Conservation (phyloP, 2,797 vertebrate species). For the Sebastes nivosus region DNA sequence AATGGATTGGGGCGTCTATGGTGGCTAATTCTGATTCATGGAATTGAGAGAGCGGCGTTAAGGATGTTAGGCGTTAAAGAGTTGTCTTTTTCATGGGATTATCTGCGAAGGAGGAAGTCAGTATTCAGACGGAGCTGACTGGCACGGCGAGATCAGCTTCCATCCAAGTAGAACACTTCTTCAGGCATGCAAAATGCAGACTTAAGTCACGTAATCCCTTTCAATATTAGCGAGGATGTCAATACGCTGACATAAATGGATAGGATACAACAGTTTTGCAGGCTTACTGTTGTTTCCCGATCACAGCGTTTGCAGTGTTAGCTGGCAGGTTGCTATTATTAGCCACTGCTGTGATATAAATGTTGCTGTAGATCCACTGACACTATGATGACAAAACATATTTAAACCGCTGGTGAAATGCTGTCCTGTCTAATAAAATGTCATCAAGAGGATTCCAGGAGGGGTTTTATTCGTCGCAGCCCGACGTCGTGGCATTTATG, state of each 20-base stretch:
- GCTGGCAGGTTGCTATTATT: slow-evolving; percentile 59
- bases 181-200: slow-evolving; percentile 75
- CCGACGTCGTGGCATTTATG: slow-evolving; percentile 38
- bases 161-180: slow-evolving; percentile 82
- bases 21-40: slow-evolving; percentile 69
- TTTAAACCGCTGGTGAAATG: slow-evolving; percentile 36
- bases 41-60: slow-evolving; percentile 63
- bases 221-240: slow-evolving; percentile 74
- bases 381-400: slow-evolving; percentile 37
- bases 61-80: slow-evolving; percentile 78
- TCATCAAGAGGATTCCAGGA: slow-evolving; percentile 21
- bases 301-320: slow-evolving; percentile 32
- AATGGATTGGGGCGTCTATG: slow-evolving; percentile 52
- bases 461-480: slow-evolving; percentile 30
- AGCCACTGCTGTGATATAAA: slow-evolving; percentile 40
- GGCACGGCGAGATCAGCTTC: slow-evolving; percentile 69
- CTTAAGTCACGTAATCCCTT: slow-evolving; percentile 80
- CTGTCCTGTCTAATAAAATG: slow-evolving; percentile 34
- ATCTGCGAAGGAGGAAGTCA: slow-evolving; percentile 74
- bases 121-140: slow-evolving; percentile 73
- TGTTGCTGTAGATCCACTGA: slow-evolving; percentile 26
- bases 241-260: slow-evolving; percentile 68
- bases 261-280: slow-evolving; percentile 25
- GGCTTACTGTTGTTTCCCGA: slow-evolving; percentile 54
- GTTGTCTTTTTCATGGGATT: slow-evolving; percentile 76